A percentile compares a stretch with the other conserved stretches of the same genome.
phyloP scores from a whole-genome alignment of 2,113 vertebrate species.

The Myotis lucifugus region DNA sequence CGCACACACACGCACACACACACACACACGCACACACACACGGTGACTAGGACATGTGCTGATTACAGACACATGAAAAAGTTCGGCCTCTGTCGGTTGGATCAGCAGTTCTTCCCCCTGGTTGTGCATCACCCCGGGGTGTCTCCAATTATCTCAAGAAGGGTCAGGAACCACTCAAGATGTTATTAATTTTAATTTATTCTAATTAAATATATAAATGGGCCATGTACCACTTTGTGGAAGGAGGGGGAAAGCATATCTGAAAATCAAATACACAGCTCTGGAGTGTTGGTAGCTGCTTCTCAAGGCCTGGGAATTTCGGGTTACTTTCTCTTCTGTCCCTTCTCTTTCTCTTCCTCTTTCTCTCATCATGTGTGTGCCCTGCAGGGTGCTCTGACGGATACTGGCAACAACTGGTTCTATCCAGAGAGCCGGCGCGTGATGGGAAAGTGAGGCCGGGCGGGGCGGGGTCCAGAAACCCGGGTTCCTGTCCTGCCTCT shows the following conservation, averaged over 20 bases:
- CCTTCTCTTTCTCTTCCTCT: background rate
- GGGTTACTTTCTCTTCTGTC: background rate
- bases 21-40: background rate
- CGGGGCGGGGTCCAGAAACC: fast-evolving
- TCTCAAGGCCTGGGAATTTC: background rate
- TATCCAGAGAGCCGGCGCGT: background rate
- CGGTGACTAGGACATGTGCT: slow-evolving; percentile 20
- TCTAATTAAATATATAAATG: slow-evolving; percentile 80
- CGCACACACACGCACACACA: background rate
- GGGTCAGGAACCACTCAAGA: slow-evolving; percentile 78
- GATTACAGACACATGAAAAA: slow-evolving; percentile 56
- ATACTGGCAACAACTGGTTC: fast-evolving
- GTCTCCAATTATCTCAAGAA: slow-evolving; percentile 78
- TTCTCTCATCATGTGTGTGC: no score
- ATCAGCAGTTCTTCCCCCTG: slow-evolving; percentile 68
- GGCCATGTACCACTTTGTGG: slow-evolving; percentile 64
- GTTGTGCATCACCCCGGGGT: slow-evolving; percentile 68
- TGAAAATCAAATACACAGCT: slow-evolving; percentile 30
- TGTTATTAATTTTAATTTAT: slow-evolving; percentile 77
- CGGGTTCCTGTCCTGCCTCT: background rate
- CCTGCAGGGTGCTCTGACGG: background rate
- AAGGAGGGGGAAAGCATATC: background rate
- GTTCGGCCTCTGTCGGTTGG: slow-evolving; percentile 32
- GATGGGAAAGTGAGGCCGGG: background rate
- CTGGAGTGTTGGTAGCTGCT: background rate